Evolutionary conservation across 23 tunicate genomes (phyloP).

Genomic region (Ascidia mentula): DNA sequence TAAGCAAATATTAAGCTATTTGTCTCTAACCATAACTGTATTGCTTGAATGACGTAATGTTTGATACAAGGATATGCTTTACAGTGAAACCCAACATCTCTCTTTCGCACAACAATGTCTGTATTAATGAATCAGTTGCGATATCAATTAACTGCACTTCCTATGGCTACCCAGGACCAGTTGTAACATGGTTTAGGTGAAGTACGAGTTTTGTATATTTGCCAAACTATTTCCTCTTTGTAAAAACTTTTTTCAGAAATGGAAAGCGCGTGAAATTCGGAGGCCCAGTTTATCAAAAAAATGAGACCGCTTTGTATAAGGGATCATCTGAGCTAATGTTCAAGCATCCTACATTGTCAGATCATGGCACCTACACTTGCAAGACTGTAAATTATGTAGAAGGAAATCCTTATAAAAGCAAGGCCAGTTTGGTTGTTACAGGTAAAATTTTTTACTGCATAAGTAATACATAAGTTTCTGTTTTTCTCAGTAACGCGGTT

Average conservation of each 20-base stretch:
- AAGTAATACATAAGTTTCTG: background rate
- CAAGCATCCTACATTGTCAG: background rate
- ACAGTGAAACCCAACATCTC: background rate
- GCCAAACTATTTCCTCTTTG: background rate
- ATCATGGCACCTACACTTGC: background rate
- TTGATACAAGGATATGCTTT: too few relatives aligned
- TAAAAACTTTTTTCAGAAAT: too few relatives aligned
- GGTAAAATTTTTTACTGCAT: background rate
- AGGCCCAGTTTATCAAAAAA: background rate
- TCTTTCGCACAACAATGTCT: background rate
- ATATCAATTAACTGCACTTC: background rate
- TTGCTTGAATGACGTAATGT: too few relatives aligned
- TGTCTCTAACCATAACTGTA: background rate
- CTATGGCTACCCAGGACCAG: background rate
- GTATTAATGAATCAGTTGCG: background rate
- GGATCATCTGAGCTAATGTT: background rate
- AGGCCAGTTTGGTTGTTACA: background rate
- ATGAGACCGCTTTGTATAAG: background rate
- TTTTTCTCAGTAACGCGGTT: background rate
- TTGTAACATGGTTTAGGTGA: background rate
- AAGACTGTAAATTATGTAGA: background rate
- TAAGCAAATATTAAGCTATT: background rate
- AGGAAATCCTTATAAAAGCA: background rate
- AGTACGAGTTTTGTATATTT: background rate
- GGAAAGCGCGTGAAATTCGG: too few relatives aligned